Evolutionary conservation across 2,888 invertebrate species (phyloP), one percentile per base, ranked within the genome.

Genomic region (Pyrochroa serraticornis): DNA sequence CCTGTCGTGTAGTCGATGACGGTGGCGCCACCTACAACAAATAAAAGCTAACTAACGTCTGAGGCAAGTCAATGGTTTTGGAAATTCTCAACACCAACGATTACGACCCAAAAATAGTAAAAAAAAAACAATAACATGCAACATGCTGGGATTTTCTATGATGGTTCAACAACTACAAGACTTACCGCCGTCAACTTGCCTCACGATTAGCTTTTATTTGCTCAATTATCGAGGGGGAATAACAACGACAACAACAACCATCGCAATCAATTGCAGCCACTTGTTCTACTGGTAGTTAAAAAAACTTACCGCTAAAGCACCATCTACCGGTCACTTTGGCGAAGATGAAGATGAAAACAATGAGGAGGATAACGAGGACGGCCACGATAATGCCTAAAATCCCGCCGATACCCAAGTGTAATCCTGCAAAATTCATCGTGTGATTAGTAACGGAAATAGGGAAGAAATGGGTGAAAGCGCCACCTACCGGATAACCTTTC

Each of bases 221-320:
- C 35, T 3, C 10, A 9, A 9, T 13, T 33, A 10, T 12, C 45
- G 34, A 12, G 34, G 7, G 33, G 8, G 5, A 22, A 22, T 5
- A 22, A 13, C 8, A n/a, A 44, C 39, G 34, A 7, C 50, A 44
- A 56, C 38, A 44, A 56, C 49, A 31, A 56, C 56, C 38, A 56
- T 50, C n/a, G 39, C 10, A 45, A 50, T 44, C 13, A 13, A 12
- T 49, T 56, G 56, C 56, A 56, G 50, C 56, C 56, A 30, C 31
- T 44, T 43, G 6, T n/a, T 9, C 10, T 13, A 9, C 8, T 42
- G 10, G 37, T 36, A 35, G 22, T 22, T 22, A 10, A 36, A n/a
- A 63, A 58, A 47, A 87, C 91, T 88, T 81, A 92, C 92, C 92
- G 79, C 89, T 89, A 79, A 93, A 93, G 81, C 92, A 93, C 92